Base-by-base conservation (phyloP, 2,113 vertebrate genomes). In the Orthonyx spaldingii region DNA sequence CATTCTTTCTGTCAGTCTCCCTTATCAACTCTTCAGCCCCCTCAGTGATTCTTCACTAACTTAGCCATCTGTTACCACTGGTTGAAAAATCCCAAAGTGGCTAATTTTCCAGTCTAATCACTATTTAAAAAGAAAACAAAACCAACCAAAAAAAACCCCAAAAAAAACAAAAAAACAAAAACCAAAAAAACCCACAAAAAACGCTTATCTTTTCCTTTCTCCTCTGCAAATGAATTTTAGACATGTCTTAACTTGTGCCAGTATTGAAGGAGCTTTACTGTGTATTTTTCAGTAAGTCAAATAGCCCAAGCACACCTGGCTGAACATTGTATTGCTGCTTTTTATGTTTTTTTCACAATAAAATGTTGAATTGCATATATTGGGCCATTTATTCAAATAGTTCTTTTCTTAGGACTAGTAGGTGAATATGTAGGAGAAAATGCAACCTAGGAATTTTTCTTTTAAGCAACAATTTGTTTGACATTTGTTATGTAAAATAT, bases 11-110 rank as follows among this genome's bases (percentile, higher is more conserved):
- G 74, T 86, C 64, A 77, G 27, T 94, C 75, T 96, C 53, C n/a
- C 50, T 96, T 82, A 94, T 92, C 89, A 96, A 80, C 27, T 96
- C 63, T 91, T 76, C 80, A 94, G 52, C 19, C 20, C 56, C 83
- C 82, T 83, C 94, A 77, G 63, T 79, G 71, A 47, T 84, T 96
- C 69, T 81, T 91, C 86, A 75, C 65, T 93, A 92, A 93, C 79
- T 90, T 92, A 84, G 84, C 93, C 94, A 96, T 97, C 94, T 96
- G 93, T 70, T 97, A 92, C 53, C 76, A 19, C 33, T 89, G 53
- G 37, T 39, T 91, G 80, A 83, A 91, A 96, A 94, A 89, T 85
- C 70, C 79, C 80, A 65, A 74, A 90, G 75, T 60, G 60, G 60
- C 16, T 90, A 80, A 94, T 93, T 92, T 97, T 96, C 47, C 70